Base-by-base conservation (phyloP, 2,797 vertebrate species). In the Xerus rutilus region DNA sequence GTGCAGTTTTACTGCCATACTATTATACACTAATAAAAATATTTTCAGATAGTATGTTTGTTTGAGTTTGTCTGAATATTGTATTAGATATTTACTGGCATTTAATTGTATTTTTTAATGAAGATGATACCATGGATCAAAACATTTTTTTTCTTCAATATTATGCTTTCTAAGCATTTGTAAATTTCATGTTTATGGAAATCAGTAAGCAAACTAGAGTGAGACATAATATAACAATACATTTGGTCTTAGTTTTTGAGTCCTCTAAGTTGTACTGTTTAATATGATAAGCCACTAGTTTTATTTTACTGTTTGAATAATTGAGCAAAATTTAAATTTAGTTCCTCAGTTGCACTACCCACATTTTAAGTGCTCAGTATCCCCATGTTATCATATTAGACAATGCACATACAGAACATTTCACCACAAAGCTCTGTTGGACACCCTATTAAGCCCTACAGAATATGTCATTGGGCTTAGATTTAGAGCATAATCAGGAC, bases 91-190 rank as follows among this genome's bases (percentile, higher is more conserved):
- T 91, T 89, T 86, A 73, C 59, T 89, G 32, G 45, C 45, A 54
- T 52, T 59, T 93, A 95, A 91, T 84, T 15, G 45, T 89, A 79
- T 89, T 97, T 95, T 94, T 84, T 65, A 96, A 81, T 93, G 81
- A 78, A 77, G 64, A 77, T 86, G 52, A 89, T 73, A 54, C 35
- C 15, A 32, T 6, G 79, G 73, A 32, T 88, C 45, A 96, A 52
- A 95, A 76, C 3, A 1, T 43, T 76, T 82, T 94, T 57, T 54
- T 57, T 52, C 14, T 49, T 91, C 84, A 77, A 32, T 49, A 17
- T 82, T 73, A 30, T 30, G 69, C 18, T 91, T 21, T 85, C 74
- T 43, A 77, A 91, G n/a, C 52, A 62, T 83, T 96, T 95, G 54
- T 95, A 28, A 93, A 54, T 78, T 52, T 23, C 17, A 45, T 85